phyloP scores from a whole-genome alignment of 2,113 vertebrate genomes.

The Mionectes macconnelli region DNA sequence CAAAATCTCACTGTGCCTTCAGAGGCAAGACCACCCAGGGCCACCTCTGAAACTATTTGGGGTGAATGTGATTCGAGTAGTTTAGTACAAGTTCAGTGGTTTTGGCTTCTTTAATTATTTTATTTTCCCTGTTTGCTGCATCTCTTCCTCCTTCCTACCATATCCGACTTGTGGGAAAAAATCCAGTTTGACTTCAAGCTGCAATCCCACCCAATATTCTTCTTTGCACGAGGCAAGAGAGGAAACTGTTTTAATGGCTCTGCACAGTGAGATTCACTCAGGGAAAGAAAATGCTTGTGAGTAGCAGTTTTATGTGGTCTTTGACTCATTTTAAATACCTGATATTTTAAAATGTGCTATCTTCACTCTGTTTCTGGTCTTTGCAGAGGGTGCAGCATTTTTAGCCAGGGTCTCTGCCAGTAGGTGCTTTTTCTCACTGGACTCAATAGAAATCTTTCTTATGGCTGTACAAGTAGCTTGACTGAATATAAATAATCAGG shows the following conservation, averaged over 20 bases:
- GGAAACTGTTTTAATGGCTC: neutral
- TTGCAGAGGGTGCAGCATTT: neutral
- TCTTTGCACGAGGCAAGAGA: neutral
- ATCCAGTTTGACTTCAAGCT: neutral
- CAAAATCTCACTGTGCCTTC: neutral
- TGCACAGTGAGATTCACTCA: neutral
- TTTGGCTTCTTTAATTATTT: neutral
- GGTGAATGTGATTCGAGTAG: neutral
- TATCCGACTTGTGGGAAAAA: neutral
- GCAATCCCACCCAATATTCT: neutral
- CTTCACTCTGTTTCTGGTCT: neutral
- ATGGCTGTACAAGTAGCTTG: neutral
- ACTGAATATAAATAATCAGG: conserved; percentile 6
- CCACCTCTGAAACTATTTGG: neutral
- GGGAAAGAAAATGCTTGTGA: neutral
- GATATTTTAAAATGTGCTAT: neutral
- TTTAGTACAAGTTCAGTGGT: neutral
- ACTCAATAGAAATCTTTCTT: neutral
- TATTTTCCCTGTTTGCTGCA: neutral
- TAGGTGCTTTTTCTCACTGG: neutral
- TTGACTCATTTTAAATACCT: neutral
- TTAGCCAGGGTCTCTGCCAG: neutral
- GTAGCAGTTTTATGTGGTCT: neutral
- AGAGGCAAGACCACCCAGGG: neutral
- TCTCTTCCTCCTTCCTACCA: neutral